phyloP scores from a whole-genome alignment of 2,888 invertebrate species.

The Erebia aethiops region DNA sequence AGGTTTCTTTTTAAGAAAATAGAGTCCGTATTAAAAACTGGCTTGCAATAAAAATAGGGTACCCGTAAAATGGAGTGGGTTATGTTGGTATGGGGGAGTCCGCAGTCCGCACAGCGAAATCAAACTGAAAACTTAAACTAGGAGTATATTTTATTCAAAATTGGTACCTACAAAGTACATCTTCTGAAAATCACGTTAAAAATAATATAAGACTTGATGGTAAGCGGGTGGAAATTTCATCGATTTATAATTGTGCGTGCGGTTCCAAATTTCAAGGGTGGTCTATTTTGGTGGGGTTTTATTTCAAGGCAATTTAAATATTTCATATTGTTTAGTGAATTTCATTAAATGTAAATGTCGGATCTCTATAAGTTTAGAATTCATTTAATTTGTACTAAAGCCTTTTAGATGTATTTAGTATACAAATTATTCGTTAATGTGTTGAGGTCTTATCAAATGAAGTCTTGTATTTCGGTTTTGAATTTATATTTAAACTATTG shows the following conservation, averaged over 20 bases:
- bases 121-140: too few relatives aligned
- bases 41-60: background rate
- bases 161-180: too few relatives aligned
- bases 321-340: slow-evolving; percentile 18
- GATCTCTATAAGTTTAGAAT: slow-evolving; percentile 44
- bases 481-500: background rate
- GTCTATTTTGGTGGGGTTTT: background rate
- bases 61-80: background rate
- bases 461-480: slow-evolving; percentile 5
- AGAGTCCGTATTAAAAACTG: background rate
- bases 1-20: background rate
- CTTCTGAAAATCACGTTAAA: too few relatives aligned
- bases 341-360: slow-evolving; percentile 18
- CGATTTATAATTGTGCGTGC: too few relatives aligned
- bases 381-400: slow-evolving; percentile 44
- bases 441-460: slow-evolving; percentile 21
- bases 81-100: too few relatives aligned
- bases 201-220: too few relatives aligned
- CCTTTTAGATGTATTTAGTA: slow-evolving; percentile 19
- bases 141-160: too few relatives aligned
- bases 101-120: too few relatives aligned
- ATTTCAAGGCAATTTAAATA: background rate
- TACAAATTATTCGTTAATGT: slow-evolving; percentile 10
- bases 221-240: too few relatives aligned
- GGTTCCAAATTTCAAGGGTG: background rate